Percentiles rank a stretch among this genome's conserved stretches.
Evolutionary conservation across 2,797 vertebrate species (phyloP).

Genomic region (Gymnothorax reevesii): DNA sequence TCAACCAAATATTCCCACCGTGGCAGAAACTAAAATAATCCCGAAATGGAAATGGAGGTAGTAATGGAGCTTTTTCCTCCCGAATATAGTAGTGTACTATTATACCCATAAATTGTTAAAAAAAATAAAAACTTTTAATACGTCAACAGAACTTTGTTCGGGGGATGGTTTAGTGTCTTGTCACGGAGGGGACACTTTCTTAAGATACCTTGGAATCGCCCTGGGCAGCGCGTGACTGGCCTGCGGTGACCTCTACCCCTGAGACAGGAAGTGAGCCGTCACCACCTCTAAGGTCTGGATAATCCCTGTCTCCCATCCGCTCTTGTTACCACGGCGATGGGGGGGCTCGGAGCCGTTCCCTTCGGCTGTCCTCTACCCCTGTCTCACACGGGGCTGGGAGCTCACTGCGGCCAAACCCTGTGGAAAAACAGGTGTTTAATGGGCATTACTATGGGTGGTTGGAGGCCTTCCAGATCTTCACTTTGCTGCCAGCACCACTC

Average conservation of each 20-base stretch:
- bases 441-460: background rate
- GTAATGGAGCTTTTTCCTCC: too few species aligned
- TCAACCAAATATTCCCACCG: too few species aligned
- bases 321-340: background rate
- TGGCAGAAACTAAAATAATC: too few species aligned
- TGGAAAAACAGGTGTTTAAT: slow-evolving; percentile 10
- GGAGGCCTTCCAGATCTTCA: background rate
- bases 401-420: background rate
- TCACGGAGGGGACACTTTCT: too few species aligned
- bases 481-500: background rate
- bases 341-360: background rate
- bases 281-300: background rate
- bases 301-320: background rate
- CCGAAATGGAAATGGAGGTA: too few species aligned
- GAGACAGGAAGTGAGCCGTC: background rate
- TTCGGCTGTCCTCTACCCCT: background rate
- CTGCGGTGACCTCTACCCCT: background rate
- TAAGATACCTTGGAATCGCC: too few species aligned
- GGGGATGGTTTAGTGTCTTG: too few species aligned
- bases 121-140: too few species aligned
- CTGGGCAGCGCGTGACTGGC: background rate
- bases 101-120: too few species aligned
- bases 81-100: too few species aligned
- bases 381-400: background rate
- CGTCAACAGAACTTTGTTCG: too few species aligned